phyloP scores from a whole-genome alignment of 2,113 vertebrate species.

The Lota lota region DNA sequence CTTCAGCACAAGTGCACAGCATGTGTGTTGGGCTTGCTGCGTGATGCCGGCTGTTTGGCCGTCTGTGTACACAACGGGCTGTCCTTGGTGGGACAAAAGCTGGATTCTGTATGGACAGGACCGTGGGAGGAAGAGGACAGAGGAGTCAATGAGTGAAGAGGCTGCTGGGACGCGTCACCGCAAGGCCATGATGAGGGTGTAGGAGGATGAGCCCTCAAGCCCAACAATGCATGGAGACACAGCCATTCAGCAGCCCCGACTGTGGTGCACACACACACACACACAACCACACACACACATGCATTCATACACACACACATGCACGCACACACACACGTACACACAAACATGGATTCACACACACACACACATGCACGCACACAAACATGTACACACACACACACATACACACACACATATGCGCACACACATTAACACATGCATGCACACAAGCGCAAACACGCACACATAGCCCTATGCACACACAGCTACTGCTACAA shows the following conservation, averaged over 20 bases:
- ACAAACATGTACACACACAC: not conserved
- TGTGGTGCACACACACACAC: slow-evolving; percentile 6
- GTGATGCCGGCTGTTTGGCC: slow-evolving; percentile 47
- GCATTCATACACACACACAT: slow-evolving; percentile 34
- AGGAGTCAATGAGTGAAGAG: slow-evolving; percentile 77
- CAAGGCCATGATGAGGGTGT: slow-evolving; percentile 65
- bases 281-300: slow-evolving; percentile 20
- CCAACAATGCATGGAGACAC: slow-evolving; percentile 55
- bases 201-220: slow-evolving; percentile 57
- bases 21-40: slow-evolving; percentile 6
- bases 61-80: slow-evolving; percentile 33
- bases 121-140: slow-evolving; percentile 73
- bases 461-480: no score
- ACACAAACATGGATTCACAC: not conserved
- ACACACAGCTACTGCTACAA: no score
- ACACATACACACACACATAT: no score
- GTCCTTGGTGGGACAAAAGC: slow-evolving; percentile 69
- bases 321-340: slow-evolving; percentile 8
- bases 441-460: not conserved
- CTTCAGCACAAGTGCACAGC: not conserved
- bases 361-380: not conserved
- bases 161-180: slow-evolving; percentile 70
- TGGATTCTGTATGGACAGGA: slow-evolving; percentile 59
- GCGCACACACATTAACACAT: no score
- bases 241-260: slow-evolving; percentile 46